Conservation (phyloP, 2,797 vertebrate genomes). For the Arnoldichthys spilopterus region DNA sequence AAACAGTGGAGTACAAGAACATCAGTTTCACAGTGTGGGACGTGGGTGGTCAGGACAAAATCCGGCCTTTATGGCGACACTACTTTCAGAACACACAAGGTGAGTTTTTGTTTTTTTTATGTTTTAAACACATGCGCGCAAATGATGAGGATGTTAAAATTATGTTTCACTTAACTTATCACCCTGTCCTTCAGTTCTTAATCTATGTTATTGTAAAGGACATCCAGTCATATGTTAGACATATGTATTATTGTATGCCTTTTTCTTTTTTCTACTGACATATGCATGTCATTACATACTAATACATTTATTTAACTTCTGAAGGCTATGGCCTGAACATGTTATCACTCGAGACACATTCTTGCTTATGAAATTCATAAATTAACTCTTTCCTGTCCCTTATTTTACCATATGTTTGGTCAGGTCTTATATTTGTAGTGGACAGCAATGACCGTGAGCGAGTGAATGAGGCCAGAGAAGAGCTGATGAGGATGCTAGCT, state of each 20-base stretch:
- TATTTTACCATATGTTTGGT: slow-evolving; percentile 43
- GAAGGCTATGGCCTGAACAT: not conserved
- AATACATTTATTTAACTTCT: not conserved
- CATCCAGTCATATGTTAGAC: not conserved
- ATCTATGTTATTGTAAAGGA: too few relatives aligned
- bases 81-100: slow-evolving; percentile 99
- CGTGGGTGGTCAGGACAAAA: slow-evolving; percentile 98
- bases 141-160: too few relatives aligned
- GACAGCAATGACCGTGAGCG: slow-evolving; percentile 96
- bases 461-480: slow-evolving; percentile 94
- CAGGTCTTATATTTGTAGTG: slow-evolving; percentile 96
- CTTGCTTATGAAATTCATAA: not conserved
- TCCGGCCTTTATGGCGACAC: slow-evolving; percentile 96
- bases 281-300: too few relatives aligned
- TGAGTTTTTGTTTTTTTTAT: slow-evolving; percentile 60
- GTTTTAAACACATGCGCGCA: not conserved
- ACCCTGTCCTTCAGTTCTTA: too few relatives aligned
- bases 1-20: slow-evolving; percentile 98
- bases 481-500: slow-evolving; percentile 97
- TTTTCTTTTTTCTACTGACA: too few relatives aligned
- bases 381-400: not conserved
- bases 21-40: slow-evolving; percentile 99
- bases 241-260: not conserved
- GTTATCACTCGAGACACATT: not conserved
- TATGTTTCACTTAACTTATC: too few relatives aligned